These are phyloP conservation scores for Calliopum simillimum DNA, from an alignment of 2,888 invertebrate genomes.

Conservation along the genomic window DNA sequence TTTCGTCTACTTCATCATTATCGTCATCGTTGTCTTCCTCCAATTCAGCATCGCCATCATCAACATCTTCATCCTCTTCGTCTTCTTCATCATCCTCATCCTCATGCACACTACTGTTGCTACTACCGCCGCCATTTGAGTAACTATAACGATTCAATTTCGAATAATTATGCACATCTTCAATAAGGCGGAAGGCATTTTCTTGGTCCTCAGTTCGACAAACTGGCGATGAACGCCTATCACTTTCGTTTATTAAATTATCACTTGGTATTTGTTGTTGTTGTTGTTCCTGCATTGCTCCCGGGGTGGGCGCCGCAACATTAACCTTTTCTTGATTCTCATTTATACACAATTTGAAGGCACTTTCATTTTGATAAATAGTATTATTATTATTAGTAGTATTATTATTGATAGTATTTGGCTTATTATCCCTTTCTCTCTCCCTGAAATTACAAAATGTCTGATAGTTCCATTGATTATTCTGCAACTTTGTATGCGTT, in stretches of 20 bases:
- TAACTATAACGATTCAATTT: slow-evolving; percentile 58
- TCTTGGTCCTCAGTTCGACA: slow-evolving; percentile 64
- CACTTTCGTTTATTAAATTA: slow-evolving; percentile 1
- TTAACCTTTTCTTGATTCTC: background rate
- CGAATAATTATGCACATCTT: slow-evolving; percentile 67
- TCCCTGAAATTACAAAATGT: slow-evolving; percentile 42
- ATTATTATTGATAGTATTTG: slow-evolving; percentile 32
- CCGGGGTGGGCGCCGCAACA: background rate
- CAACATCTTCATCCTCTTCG: slow-evolving; percentile 49
- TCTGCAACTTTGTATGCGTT: slow-evolving; percentile 46
- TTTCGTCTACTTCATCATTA: slow-evolving; percentile 44
- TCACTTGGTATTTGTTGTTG: background rate
- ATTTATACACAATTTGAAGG: slow-evolving; percentile 47
- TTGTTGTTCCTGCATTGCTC: background rate
- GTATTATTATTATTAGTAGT: slow-evolving; percentile 21
- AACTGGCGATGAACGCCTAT: slow-evolving; percentile 27
- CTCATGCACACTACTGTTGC: slow-evolving; percentile 51
- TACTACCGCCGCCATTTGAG: slow-evolving; percentile 52
- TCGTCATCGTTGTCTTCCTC: slow-evolving; percentile 48
- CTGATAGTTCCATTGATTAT: slow-evolving; percentile 47
- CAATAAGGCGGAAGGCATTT: slow-evolving; percentile 65
- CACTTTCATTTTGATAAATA: slow-evolving; percentile 49
- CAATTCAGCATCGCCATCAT: slow-evolving; percentile 48
- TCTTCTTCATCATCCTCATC: slow-evolving; percentile 50
- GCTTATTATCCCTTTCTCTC: slow-evolving; percentile 28